These are phyloP conservation scores for Chrysocyon brachyurus DNA, from an alignment of 2,797 vertebrate genomes.

Conservation along the genomic window DNA sequence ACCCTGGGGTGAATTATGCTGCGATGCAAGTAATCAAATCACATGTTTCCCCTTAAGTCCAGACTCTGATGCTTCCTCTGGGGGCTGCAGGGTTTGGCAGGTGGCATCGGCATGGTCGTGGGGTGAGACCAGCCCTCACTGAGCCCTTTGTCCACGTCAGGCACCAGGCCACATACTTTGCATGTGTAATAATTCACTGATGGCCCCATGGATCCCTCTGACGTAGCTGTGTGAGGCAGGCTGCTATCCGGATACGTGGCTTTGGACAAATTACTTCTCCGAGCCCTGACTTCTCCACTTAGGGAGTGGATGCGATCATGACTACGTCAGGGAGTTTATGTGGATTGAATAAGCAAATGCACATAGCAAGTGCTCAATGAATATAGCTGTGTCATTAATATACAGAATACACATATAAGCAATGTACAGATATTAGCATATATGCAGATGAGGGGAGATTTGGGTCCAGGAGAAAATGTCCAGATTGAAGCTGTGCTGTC, in stretches of 20 bases:
- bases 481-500: neutral
- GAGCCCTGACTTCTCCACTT: conserved; percentile 1
- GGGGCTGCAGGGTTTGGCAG: neutral
- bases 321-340: neutral
- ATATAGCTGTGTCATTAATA: neutral
- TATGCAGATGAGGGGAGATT: neutral
- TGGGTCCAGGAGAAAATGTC: neutral
- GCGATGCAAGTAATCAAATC: neutral
- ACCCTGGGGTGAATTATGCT: neutral
- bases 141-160: neutral
- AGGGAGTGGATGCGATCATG: neutral
- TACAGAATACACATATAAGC: rapidly evolving
- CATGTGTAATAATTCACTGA: neutral
- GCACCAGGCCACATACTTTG: neutral
- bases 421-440: rapidly evolving
- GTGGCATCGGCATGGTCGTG: rapidly evolving
- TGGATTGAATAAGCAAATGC: neutral
- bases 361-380: neutral
- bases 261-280: neutral
- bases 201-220: neutral
- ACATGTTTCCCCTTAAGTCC: neutral
- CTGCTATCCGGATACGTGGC: neutral
- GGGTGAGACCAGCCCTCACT: neutral
- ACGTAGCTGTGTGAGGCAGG: neutral
- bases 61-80: neutral